A percentile compares a stretch with the other conserved stretches of the same genome.
Conservation (phyloP, 2,888 invertebrate genomes). For the Mactromeris polynyma region DNA sequence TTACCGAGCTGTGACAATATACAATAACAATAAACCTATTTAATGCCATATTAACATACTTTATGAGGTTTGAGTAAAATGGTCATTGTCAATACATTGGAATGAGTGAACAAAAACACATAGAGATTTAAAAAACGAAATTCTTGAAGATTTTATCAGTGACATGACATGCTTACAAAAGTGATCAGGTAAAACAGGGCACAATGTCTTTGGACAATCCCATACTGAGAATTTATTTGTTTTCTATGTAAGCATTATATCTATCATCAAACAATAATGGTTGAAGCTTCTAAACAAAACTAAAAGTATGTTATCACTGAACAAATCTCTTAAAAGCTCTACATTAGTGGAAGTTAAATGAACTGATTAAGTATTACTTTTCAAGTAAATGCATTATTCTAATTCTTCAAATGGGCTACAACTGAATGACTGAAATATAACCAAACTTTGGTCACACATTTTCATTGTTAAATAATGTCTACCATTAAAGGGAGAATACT, state of each 20-base stretch:
- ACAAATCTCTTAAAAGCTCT: slow-evolving; percentile 39
- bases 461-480: neutral
- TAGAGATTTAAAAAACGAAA: neutral
- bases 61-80: neutral
- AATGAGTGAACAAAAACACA: neutral
- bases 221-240: slow-evolving; percentile 26
- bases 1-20: neutral
- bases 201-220: slow-evolving; percentile 34
- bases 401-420: neutral
- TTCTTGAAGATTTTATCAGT: slow-evolving; percentile 42
- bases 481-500: neutral
- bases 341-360: slow-evolving; percentile 2
- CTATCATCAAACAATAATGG: slow-evolving; percentile 29
- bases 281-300: slow-evolving; percentile 1
- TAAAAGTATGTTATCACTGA: slow-evolving; percentile 33
- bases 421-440: neutral
- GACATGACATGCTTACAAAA: slow-evolving; percentile 23
- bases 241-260: slow-evolving; percentile 25
- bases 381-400: neutral
- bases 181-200: slow-evolving; percentile 44
- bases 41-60: slow-evolving; percentile 36
- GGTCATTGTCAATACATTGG: neutral
- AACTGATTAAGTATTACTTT: neutral
- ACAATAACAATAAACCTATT: slow-evolving; percentile 41
- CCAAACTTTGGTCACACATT: neutral